Evolutionary conservation across 2,113 vertebrate species (phyloP).

Genomic region (Galemys pyrenaicus): DNA sequence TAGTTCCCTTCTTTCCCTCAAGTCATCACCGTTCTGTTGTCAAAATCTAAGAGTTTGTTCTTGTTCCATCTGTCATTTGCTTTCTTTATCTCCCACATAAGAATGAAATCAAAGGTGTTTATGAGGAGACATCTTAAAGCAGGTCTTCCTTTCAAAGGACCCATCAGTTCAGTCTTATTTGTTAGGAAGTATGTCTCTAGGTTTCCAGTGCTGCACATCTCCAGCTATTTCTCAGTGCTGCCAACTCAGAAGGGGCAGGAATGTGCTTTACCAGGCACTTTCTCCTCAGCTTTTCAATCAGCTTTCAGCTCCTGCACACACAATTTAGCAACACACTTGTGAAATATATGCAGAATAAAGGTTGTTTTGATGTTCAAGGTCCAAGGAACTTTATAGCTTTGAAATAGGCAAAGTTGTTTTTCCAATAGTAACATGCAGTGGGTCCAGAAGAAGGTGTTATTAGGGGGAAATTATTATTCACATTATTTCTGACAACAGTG

Average conservation of each 20-base stretch:
- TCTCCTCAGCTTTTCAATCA: background rate
- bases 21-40: background rate
- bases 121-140: background rate
- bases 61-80: background rate
- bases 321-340: background rate
- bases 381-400: background rate
- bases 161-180: background rate
- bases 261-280: background rate
- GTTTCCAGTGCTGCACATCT: background rate
- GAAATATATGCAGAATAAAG: background rate
- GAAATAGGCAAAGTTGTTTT: constrained; percentile 27
- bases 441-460: constrained; percentile 33
- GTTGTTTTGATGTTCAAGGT: background rate
- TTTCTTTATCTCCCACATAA: background rate
- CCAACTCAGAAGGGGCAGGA: background rate
- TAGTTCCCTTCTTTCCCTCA: background rate
- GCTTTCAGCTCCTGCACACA: background rate
- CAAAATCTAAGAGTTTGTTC: background rate
- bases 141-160: background rate
- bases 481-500: constrained; percentile 63
- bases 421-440: background rate
- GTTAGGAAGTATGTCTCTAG: background rate
- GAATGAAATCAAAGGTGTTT: background rate
- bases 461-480: constrained; percentile 8
- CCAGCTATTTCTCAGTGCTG: background rate